Percentiles rank a stretch among this genome's conserved stretches.
Evolutionary conservation across 2,113 vertebrate genomes (phyloP).

Genomic region (Ictidomys tridecemlineatus): DNA sequence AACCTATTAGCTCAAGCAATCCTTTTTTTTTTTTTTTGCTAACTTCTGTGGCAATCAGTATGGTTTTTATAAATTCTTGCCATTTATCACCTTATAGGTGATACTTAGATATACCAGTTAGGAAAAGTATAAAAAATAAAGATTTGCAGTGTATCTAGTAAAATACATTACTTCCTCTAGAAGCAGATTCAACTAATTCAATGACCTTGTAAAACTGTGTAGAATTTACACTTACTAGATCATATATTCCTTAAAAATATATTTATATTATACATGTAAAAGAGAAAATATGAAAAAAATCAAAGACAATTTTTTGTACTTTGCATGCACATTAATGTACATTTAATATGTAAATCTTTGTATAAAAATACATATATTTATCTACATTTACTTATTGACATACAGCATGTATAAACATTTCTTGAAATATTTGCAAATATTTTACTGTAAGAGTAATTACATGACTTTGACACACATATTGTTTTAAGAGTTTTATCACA

Average conservation of each 20-base stretch:
- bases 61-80: constrained; percentile 58
- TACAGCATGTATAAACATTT: constrained; percentile 67
- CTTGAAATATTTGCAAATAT: constrained; percentile 23
- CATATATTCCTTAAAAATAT: constrained; percentile 34
- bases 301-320: neutral
- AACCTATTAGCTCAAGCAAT: constrained; percentile 59
- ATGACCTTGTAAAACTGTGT: constrained; percentile 12
- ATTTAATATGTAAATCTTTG: no score
- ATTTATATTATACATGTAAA: neutral
- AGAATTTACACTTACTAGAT: constrained; percentile 40
- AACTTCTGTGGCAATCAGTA: neutral
- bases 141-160: constrained; percentile 27
- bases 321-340: no score
- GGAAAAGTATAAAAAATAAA: neutral
- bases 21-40: neutral
- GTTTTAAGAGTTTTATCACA: neutral
- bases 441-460: constrained; percentile 78
- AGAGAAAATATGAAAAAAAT: accelerated
- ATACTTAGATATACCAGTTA: neutral
- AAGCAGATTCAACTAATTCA: constrained; percentile 62
- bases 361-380: no score
- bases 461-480: neutral
- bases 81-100: neutral
- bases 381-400: neutral
- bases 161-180: constrained; percentile 40